These are phyloP conservation scores for Euproctis similis DNA, from an alignment of 2,888 invertebrate genomes.

Conservation along the genomic window DNA sequence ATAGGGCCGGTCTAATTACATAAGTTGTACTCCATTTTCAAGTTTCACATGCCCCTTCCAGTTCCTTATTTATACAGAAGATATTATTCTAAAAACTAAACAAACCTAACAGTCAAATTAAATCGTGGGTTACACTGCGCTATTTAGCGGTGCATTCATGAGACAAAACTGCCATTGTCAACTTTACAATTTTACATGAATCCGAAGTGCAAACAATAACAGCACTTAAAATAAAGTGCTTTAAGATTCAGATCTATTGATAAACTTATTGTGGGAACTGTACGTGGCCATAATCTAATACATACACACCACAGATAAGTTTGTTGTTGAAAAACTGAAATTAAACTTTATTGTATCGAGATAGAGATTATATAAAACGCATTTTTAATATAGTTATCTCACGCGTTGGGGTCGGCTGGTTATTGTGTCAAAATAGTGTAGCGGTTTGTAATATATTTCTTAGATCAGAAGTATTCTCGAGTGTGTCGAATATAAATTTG, in stretches of 20 bases:
- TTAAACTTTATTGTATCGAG: neutral
- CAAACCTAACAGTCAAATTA: conserved; percentile 12
- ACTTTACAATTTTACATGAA: conserved; percentile 3
- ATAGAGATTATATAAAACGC: conserved; percentile 1
- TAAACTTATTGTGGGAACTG: neutral
- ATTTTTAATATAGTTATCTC: neutral
- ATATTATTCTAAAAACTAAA: too few species aligned
- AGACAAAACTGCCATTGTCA: conserved; percentile 51
- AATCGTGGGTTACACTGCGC: conserved; percentile 45
- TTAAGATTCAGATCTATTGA: neutral
- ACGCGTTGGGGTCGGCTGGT: conserved; percentile 1
- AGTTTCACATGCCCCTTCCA: too few species aligned
- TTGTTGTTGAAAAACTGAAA: neutral
- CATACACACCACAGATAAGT: neutral
- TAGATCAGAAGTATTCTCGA: too few species aligned
- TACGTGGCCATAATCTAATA: neutral
- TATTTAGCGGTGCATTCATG: conserved; percentile 44
- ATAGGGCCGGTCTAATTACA: too few species aligned
- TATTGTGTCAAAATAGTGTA: conserved; percentile 2
- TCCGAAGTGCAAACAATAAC: neutral
- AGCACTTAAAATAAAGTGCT: neutral
- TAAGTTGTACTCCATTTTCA: too few species aligned
- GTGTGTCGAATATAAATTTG: too few species aligned
- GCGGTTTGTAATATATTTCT: too few species aligned
- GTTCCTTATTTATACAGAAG: too few species aligned